Percentiles rank a stretch among this genome's conserved stretches.
These are phyloP conservation scores for Scaptomyza cyrtandrae DNA, from an alignment of 2,888 invertebrate species.

Conservation along the genomic window DNA sequence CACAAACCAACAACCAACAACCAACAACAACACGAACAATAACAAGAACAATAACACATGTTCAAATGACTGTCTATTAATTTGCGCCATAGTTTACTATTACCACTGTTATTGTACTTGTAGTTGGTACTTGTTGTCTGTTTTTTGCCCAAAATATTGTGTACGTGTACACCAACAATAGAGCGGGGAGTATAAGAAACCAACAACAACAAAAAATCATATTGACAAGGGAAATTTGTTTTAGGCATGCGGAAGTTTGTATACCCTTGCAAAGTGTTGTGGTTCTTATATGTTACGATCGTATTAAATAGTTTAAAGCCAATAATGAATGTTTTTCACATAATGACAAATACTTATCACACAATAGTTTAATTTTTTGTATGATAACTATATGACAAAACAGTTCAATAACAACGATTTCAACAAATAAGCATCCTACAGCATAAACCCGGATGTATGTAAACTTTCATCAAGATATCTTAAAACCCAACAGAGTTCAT, in stretches of 20 bases:
- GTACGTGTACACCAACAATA: slow-evolving; percentile 58
- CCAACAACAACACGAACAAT: slow-evolving; percentile 23
- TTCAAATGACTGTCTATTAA: slow-evolving; percentile 73
- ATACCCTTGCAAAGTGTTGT: background rate
- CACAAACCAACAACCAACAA: slow-evolving; percentile 25
- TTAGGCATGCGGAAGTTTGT: background rate
- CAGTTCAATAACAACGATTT: background rate
- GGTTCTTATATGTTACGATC: background rate
- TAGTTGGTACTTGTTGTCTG: slow-evolving; percentile 38
- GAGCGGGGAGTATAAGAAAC: slow-evolving; percentile 36
- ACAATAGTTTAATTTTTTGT: too few species aligned
- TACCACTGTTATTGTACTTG: slow-evolving; percentile 49
- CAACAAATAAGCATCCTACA: background rate
- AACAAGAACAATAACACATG: slow-evolving; percentile 46
- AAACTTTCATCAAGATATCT: background rate
- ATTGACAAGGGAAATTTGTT: background rate
- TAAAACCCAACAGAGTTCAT: background rate
- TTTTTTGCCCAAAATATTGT: slow-evolving; percentile 70
- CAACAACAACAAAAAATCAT: slow-evolving; percentile 4
- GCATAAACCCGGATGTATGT: background rate
- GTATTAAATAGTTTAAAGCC: background rate
- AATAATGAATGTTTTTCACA: background rate
- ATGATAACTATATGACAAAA: too few species aligned
- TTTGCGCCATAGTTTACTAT: slow-evolving; percentile 65
- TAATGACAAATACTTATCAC: too few species aligned